These are phyloP conservation scores for Conus ventricosus DNA, from an alignment of 1,140 invertebrate genomes.

Conservation along the genomic window DNA sequence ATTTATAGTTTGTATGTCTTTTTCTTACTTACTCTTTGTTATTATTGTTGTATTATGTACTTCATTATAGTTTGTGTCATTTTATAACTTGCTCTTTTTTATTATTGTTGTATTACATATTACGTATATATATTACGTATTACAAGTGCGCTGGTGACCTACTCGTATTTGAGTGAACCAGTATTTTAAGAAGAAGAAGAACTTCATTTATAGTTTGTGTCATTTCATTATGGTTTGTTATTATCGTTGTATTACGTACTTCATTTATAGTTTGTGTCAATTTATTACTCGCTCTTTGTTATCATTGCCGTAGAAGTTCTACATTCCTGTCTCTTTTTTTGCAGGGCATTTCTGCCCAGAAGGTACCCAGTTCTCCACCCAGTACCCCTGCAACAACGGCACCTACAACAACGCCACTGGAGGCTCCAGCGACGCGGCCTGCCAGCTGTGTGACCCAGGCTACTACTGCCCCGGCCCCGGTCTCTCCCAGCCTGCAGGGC, in stretches of 20 bases:
- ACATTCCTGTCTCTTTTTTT: slow-evolving; percentile 24
- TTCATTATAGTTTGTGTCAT: no score
- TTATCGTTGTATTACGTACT: not conserved
- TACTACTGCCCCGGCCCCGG: slow-evolving; percentile 65
- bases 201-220: no score
- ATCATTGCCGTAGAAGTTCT: slow-evolving; percentile 1
- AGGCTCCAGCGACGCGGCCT: slow-evolving; percentile 52
- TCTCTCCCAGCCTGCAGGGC: slow-evolving; percentile 58
- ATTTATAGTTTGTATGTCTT: no score
- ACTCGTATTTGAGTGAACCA: no score
- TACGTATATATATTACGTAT: no score
- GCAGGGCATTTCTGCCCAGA: slow-evolving; percentile 67
- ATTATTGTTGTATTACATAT: no score
- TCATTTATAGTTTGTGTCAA: not conserved
- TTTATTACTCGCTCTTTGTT: no score
- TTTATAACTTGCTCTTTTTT: no score
- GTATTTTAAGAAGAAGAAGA: no score
- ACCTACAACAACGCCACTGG: slow-evolving; percentile 66
- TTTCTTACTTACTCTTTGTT: no score
- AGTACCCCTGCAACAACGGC: slow-evolving; percentile 69
- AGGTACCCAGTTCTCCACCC: slow-evolving; percentile 65
- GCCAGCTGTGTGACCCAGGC: slow-evolving; percentile 65
- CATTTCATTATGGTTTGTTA: not conserved
- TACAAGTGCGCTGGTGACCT: no score
- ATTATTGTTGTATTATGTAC: no score